Conservation (phyloP, 2,888 invertebrate genomes). For the Cephonodes hylas region DNA sequence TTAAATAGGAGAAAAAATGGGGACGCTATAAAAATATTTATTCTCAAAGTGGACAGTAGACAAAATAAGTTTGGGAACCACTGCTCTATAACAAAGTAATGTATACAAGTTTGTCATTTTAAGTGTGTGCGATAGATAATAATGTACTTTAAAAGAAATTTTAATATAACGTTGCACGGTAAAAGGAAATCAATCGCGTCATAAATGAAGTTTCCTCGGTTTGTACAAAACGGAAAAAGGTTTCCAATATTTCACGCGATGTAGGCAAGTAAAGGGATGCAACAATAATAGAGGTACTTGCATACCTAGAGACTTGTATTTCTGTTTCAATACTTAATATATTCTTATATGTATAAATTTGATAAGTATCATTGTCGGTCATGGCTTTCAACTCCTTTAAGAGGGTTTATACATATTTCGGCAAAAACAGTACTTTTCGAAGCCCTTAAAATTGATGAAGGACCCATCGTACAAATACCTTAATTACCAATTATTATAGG, state of each 20-base stretch:
- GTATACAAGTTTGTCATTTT: too few relatives aligned
- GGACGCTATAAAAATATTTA: too few relatives aligned
- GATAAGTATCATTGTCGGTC: not conserved
- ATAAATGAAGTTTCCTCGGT: constrained; percentile 49
- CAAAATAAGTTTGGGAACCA: too few relatives aligned
- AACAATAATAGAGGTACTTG: constrained; percentile 6
- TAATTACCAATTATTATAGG: too few relatives aligned
- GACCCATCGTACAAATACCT: too few relatives aligned
- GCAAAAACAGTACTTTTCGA: too few relatives aligned
- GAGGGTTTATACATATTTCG: too few relatives aligned
- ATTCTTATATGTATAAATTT: not conserved
- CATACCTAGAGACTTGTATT: not conserved
- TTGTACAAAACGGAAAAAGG: constrained; percentile 45
- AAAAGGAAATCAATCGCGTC: constrained; percentile 46
- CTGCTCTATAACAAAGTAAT: too few relatives aligned
- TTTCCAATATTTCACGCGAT: constrained; percentile 42
- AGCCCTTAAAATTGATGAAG: too few relatives aligned
- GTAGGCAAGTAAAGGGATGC: constrained; percentile 17
- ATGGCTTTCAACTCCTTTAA: not conserved
- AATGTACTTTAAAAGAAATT: not conserved
- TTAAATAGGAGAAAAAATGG: too few relatives aligned
- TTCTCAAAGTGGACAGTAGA: too few relatives aligned
- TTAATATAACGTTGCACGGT: constrained; percentile 12
- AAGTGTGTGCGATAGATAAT: too few relatives aligned
- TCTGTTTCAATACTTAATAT: not conserved